A percentile compares a stretch with the other conserved stretches of the same genome.
Evolutionary conservation across 2,888 invertebrate species (phyloP).

Genomic region (Drosophila robusta): DNA sequence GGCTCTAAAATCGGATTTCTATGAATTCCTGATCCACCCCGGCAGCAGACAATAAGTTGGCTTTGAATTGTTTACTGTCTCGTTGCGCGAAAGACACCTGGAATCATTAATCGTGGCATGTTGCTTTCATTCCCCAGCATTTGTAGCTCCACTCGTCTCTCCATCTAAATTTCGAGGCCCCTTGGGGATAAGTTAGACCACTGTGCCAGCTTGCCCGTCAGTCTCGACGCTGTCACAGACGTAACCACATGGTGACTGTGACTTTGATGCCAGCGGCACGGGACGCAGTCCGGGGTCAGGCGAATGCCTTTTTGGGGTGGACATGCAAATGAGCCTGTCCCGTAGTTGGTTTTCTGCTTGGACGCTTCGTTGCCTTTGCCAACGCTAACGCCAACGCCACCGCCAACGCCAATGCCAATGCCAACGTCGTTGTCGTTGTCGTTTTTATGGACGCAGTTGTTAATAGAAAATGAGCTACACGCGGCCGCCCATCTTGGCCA

Average conservation of each 20-base stretch:
- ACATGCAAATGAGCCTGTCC: slow-evolving; percentile 80
- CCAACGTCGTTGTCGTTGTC: slow-evolving; percentile 63
- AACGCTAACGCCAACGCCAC: slow-evolving; percentile 25
- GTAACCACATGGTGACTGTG: slow-evolving; percentile 75
- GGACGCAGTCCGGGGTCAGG: slow-evolving; percentile 38
- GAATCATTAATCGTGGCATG: too few species aligned
- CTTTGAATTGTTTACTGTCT: too few species aligned
- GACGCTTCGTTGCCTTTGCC: slow-evolving; percentile 76
- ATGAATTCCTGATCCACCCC: too few species aligned
- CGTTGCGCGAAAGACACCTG: too few species aligned
- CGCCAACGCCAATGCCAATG: slow-evolving; percentile 25
- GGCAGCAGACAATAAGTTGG: too few species aligned
- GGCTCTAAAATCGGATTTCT: too few species aligned
- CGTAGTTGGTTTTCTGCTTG: slow-evolving; percentile 80
- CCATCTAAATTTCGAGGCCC: background rate
- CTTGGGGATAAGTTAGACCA: slow-evolving; percentile 20
- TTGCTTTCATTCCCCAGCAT: background rate
- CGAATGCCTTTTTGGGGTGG: slow-evolving; percentile 44
- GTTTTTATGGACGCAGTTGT: slow-evolving; percentile 80
- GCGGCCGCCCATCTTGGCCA: slow-evolving; percentile 72
- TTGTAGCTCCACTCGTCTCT: background rate
- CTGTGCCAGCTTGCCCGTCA: slow-evolving; percentile 56
- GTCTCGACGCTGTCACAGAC: slow-evolving; percentile 74
- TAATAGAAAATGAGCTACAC: slow-evolving; percentile 80
- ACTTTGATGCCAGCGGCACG: slow-evolving; percentile 55